These are phyloP conservation scores for Prostheceraeus crozeri DNA, from an alignment of 2,888 invertebrate genomes.

Conservation along the genomic window DNA sequence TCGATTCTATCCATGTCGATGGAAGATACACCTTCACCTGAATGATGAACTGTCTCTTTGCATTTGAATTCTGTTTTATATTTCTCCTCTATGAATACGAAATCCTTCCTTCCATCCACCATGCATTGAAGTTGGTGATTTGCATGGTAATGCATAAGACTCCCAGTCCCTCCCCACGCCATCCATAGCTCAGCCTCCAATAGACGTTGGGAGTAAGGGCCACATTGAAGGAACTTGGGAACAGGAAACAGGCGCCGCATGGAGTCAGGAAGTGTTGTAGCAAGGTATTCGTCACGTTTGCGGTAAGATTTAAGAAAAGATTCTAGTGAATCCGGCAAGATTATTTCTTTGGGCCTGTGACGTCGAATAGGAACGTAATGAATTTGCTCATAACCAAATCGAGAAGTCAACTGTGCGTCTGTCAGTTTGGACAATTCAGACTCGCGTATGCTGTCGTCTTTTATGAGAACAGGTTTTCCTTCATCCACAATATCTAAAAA, in stretches of 20 bases:
- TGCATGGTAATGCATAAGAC: constrained; percentile 52
- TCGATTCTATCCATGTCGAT: too few species aligned
- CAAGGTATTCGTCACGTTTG: constrained; percentile 44
- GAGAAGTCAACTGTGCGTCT: too few species aligned
- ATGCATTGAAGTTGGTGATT: constrained; percentile 56
- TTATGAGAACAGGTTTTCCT: too few species aligned
- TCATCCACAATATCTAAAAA: too few species aligned
- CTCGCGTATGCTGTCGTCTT: too few species aligned
- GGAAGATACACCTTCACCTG: too few species aligned
- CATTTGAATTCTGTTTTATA: constrained; percentile 45
- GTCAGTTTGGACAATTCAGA: too few species aligned
- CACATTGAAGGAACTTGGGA: constrained; percentile 50
- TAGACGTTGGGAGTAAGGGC: constrained; percentile 46
- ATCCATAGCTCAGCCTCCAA: constrained; percentile 55
- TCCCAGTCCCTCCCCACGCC: constrained; percentile 53
- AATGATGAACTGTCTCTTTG: constrained; percentile 45
- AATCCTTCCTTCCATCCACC: constrained; percentile 55
- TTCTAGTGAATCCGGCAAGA: too few species aligned
- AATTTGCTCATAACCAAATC: too few species aligned
- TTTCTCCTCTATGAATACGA: constrained; percentile 50
- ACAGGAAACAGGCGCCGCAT: constrained; percentile 44
- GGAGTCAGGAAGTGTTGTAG: constrained; percentile 48
- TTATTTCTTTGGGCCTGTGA: too few species aligned
- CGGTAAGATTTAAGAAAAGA: constrained; percentile 36
- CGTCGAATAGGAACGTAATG: too few species aligned